Evolutionary conservation across 2,113 vertebrate genomes (phyloP).

Genomic region (Alethe diademata): DNA sequence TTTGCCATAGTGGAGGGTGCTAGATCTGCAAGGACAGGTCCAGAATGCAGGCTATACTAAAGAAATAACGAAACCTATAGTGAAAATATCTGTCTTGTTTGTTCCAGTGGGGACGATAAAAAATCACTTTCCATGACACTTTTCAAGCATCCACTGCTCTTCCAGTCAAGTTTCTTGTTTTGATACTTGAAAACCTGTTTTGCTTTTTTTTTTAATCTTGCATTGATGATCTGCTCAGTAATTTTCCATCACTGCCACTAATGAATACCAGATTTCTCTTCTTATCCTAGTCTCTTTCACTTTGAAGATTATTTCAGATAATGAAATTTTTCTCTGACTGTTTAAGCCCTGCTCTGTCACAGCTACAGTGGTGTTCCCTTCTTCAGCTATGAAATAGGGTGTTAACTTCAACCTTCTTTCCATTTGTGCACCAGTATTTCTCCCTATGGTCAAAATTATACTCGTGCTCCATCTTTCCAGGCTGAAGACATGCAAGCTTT

Average conservation of each 20-base stretch:
- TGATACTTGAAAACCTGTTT: not conserved
- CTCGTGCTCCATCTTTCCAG: not conserved
- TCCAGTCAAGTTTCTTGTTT: not conserved
- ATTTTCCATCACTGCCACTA: not conserved
- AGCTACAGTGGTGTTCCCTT: not conserved
- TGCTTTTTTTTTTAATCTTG: not conserved
- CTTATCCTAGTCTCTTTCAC: not conserved
- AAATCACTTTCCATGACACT: not conserved
- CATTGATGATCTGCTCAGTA: not conserved
- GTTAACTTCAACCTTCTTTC: not conserved
- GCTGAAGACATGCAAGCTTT: not conserved
- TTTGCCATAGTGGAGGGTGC: not conserved
- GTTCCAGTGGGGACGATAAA: not conserved
- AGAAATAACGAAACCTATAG: not conserved
- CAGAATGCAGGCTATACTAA: not conserved
- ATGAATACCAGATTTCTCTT: not conserved
- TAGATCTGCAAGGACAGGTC: not conserved
- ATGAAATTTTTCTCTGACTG: not conserved
- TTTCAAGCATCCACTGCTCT: not conserved
- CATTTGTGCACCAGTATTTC: not conserved
- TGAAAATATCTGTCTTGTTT: not conserved
- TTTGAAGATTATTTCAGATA: not conserved
- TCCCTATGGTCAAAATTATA: not conserved
- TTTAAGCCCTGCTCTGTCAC: not conserved
- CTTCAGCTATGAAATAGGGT: not conserved